Conservation (phyloP, 2,888 invertebrate genomes). For the Drosophila differens region DNA sequence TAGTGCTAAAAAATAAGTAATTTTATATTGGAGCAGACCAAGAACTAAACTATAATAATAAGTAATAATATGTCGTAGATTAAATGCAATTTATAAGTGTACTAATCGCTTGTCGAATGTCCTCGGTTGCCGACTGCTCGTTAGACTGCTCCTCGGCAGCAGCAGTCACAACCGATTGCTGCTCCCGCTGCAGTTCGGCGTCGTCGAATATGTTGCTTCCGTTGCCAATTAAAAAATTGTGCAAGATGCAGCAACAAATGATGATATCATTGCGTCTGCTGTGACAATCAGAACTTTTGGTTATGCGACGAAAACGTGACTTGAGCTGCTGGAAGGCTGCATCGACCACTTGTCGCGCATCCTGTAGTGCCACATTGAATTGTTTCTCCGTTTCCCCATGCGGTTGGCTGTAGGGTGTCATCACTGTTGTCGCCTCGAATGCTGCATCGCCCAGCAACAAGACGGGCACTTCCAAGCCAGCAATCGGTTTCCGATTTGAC, state of each 20-base stretch:
- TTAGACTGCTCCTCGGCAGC: not conserved
- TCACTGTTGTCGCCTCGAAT: constrained; percentile 4
- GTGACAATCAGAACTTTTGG: not conserved
- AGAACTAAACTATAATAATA: not conserved
- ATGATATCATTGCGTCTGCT: not conserved
- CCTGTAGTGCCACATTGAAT: not conserved
- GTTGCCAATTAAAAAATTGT: constrained; percentile 8
- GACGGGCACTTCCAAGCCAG: not conserved
- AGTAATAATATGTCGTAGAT: not conserved
- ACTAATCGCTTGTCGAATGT: constrained; percentile 2
- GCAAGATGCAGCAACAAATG: constrained; percentile 9
- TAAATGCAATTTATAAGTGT: not conserved
- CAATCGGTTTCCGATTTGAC: not conserved
- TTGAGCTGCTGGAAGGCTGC: not conserved
- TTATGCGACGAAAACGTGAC: constrained; percentile 4
- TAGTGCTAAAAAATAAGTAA: not conserved
- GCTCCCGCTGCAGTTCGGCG: not conserved
- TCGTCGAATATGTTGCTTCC: not conserved
- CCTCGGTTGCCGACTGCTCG: not conserved
- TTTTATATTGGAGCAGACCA: not conserved
- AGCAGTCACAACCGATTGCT: not conserved
- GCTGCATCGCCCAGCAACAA: not conserved
- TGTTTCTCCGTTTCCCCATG: not conserved
- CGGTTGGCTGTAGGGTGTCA: constrained; percentile 1
- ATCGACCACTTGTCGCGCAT: not conserved